Evolutionary conservation across 2,888 invertebrate species (phyloP), one percentile per base, ranked within the genome.

Genomic region (Macropis europaea): DNA sequence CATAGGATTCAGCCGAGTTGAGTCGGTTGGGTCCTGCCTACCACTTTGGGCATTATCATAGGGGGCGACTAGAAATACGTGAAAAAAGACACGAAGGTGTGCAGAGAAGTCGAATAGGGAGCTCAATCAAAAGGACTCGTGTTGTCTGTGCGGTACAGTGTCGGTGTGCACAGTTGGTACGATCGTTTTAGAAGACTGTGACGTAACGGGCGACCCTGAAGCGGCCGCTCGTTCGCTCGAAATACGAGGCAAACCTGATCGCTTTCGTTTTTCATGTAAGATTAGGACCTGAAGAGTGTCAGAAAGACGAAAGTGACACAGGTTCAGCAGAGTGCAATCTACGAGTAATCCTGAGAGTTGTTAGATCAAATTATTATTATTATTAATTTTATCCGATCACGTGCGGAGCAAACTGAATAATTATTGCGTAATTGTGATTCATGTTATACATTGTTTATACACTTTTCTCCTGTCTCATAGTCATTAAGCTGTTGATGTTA

Each of bases 401-500:
- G 81, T 75, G 76, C 73, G 77, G 76, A 63, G 32, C 73, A 73
- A 81, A 84, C 77, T 77, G 74, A 74, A 80, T 78, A 69, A 82
- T 84, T 84, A 86, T 88, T 86, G 86, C 87, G 86, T 87, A 86
- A 89, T 89, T 87, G 88, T 88, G 88, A 89, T 89, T 87, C 85
- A 87, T 86, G 88, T 89, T 89, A 88, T 89, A n/a, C n/a, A 69
- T 69, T 86, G 87, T 89, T 88, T 89, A 84, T 89, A 88, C 76
- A 77, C 63, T 77, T n/a, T n/a, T 76, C 81, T 81, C 73, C 82
- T 77, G 73, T 72, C 80, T 81, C 67, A 79, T 87, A 88, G 85
- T 79, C 79, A 73, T 85, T 89, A 89, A 89, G 87, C 88, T 90
- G 90, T 89, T 90, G 87, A 88, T 88, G 89, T 89, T 90, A 88